phyloP scores from a whole-genome alignment of 1,140 invertebrate species.

The Cataglyphis hispanica region DNA sequence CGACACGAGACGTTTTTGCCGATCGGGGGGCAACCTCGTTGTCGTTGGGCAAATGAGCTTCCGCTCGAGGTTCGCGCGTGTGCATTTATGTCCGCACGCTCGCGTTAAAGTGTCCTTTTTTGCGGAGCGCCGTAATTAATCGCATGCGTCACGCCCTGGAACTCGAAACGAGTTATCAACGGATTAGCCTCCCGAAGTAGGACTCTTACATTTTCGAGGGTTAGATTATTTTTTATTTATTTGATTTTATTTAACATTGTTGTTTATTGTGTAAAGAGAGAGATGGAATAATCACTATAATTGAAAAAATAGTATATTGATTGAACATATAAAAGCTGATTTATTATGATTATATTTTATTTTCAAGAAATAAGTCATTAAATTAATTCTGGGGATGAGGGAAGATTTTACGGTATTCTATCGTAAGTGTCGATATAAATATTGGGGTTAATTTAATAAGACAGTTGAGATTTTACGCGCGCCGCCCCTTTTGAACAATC shows the following conservation, averaged over 20 bases:
- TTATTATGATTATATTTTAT: neutral
- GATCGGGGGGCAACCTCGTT: neutral
- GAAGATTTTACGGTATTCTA: conserved; percentile 25
- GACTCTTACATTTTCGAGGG: conserved; percentile 30
- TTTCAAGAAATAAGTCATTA: neutral
- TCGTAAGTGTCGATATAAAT: conserved; percentile 31
- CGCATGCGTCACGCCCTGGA: conserved; percentile 47
- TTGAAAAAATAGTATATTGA: neutral
- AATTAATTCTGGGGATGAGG: conserved; percentile 1
- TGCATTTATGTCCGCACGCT: conserved; percentile 40
- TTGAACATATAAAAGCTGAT: neutral
- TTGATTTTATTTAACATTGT: neutral
- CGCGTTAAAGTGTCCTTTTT: conserved; percentile 32
- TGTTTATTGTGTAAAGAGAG: neutral
- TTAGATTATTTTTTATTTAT: conserved; percentile 40
- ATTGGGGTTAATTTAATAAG: conserved; percentile 30
- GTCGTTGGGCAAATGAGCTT: conserved; percentile 36
- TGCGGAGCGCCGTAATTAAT: conserved; percentile 40
- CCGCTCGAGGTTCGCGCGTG: conserved; percentile 31
- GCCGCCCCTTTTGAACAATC: conserved; percentile 39
- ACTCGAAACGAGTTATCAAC: conserved; percentile 24
- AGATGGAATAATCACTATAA: neutral
- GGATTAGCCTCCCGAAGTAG: conserved; percentile 12
- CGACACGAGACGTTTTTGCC: conserved; percentile 12
- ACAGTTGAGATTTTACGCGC: conserved; percentile 42